Conservation (phyloP, 2,113 vertebrate genomes). For the Nesogale talazaci region DNA sequence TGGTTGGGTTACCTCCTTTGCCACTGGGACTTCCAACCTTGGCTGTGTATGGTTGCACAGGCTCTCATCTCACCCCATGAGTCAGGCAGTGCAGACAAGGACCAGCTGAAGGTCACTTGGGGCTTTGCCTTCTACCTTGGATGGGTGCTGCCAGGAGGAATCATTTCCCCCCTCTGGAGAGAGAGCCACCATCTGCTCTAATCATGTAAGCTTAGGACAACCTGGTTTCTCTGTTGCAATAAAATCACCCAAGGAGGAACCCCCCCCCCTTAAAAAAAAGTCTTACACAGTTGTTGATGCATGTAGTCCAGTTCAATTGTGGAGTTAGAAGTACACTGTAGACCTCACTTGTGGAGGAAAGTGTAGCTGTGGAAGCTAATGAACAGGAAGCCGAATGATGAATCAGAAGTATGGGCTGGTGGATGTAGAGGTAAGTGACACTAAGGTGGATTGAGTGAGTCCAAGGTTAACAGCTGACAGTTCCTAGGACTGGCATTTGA, state of each 20-base stretch:
- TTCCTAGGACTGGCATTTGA: no score
- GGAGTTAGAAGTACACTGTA: no score
- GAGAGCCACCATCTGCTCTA: slow-evolving; percentile 34
- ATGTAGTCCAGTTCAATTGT: no score
- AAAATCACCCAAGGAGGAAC: slow-evolving; percentile 73
- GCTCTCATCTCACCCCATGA: not conserved
- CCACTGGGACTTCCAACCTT: not conserved
- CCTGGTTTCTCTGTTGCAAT: slow-evolving; percentile 76
- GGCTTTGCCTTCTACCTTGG: not conserved
- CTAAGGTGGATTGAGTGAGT: no score
- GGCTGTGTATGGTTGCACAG: not conserved
- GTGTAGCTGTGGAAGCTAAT: no score
- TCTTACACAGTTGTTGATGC: no score
- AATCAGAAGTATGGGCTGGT: no score
- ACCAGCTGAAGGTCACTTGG: not conserved
- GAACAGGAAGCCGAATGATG: no score
- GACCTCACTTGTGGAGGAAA: no score
- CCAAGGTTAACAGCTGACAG: no score
- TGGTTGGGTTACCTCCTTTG: not conserved
- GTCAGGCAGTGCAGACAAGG: accelerated
- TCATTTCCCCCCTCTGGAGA: not conserved
- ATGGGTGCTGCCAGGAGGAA: not conserved
- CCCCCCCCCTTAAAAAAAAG: no score
- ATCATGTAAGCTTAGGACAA: slow-evolving; percentile 45
- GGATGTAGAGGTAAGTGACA: no score